A percentile compares a stretch with the other conserved stretches of the same genome.
Conservation (phyloP, 1,140 invertebrate genomes). For the Tetramorium simillimum region DNA sequence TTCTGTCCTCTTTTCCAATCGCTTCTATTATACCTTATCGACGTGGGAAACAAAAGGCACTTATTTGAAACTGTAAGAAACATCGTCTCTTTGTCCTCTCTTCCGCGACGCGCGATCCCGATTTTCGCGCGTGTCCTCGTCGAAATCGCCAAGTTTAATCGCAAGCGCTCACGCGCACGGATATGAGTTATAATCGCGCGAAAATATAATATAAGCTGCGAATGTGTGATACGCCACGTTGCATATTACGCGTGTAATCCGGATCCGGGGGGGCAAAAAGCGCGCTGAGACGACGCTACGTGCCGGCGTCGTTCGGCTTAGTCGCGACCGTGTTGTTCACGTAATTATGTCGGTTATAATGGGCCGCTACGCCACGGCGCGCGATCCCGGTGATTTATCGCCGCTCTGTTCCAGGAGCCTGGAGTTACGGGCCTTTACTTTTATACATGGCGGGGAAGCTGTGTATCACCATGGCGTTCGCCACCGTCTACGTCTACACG, state of each 20-base stretch:
- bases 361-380: neutral
- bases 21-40: neutral
- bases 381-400: conserved; percentile 35
- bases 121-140: neutral
- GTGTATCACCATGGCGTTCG: conserved; percentile 90
- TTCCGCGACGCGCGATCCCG: neutral
- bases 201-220: conserved; percentile 25
- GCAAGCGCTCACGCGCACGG: neutral
- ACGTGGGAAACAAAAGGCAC: neutral
- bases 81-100: neutral
- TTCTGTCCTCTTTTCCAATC: neutral
- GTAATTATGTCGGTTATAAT: conserved; percentile 47
- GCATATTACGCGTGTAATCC: conserved; percentile 20
- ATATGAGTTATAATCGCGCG: conserved; percentile 3
- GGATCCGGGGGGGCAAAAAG: conserved; percentile 12
- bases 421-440: conserved; percentile 82
- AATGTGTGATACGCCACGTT: conserved; percentile 21
- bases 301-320: conserved; percentile 25
- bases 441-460: conserved; percentile 91
- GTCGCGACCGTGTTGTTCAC: neutral
- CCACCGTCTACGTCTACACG: conserved; percentile 90
- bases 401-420: conserved; percentile 66
- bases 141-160: conserved; percentile 8
- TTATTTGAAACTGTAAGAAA: neutral
- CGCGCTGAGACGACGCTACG: conserved; percentile 11